These are phyloP conservation scores for Urophycis tenuis DNA, from an alignment of 2,797 vertebrate genomes.

Conservation along the genomic window DNA sequence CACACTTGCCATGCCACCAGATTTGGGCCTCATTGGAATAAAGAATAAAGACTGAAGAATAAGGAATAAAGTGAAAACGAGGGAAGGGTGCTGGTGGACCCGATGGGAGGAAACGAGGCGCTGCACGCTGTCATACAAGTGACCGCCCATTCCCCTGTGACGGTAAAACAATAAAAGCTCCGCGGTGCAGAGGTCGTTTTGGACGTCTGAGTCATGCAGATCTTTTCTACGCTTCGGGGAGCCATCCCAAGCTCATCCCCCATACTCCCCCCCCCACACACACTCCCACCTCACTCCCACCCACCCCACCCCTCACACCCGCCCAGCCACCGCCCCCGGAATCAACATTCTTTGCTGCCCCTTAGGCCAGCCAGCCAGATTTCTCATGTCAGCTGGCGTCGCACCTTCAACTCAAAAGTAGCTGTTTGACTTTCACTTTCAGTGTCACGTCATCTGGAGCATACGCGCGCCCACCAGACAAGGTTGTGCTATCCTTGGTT, in stretches of 20 bases:
- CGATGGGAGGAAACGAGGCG: background rate
- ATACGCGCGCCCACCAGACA: conserved; percentile 63
- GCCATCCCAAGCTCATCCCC: conserved; percentile 16
- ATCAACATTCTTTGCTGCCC: conserved; percentile 69
- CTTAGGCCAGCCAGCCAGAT: conserved; percentile 76
- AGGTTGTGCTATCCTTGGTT: conserved; percentile 75
- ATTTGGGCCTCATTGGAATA: background rate
- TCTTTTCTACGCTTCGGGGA: background rate
- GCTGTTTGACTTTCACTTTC: conserved; percentile 78
- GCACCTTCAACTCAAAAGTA: conserved; percentile 77
- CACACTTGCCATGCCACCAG: background rate
- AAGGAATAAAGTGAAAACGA: background rate
- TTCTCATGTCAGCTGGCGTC: conserved; percentile 76
- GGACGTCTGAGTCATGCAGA: conserved; percentile 63
- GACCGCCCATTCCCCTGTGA: conserved; percentile 37
- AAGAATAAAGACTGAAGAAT: too few species aligned
- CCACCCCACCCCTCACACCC: conserved; percentile 60
- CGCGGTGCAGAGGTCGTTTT: conserved; percentile 69
- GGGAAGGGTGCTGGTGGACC: background rate
- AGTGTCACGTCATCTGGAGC: conserved; percentile 68
- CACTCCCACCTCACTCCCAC: background rate
- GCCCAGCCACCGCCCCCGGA: conserved; percentile 48
- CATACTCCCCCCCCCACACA: background rate
- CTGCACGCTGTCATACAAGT: background rate
- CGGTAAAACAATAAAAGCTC: conserved; percentile 47